Conservation (phyloP, 2,888 invertebrate genomes). For the Xestia xanthographa region DNA sequence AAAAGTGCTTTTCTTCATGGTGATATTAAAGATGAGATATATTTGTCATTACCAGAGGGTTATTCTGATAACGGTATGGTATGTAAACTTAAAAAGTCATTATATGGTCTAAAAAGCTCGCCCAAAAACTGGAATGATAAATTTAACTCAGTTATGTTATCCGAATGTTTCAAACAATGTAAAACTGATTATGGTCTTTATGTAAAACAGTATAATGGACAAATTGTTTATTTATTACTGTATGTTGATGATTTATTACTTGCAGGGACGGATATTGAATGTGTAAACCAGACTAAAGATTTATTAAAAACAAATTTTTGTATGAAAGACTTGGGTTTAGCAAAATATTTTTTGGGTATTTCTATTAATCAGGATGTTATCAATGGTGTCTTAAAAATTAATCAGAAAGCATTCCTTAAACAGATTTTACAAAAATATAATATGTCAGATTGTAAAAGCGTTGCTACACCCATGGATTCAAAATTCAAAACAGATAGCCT, state of each 20-base stretch:
- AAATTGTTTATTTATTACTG: neutral
- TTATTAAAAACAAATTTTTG: neutral
- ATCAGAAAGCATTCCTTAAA: neutral
- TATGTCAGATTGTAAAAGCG: constrained; percentile 4
- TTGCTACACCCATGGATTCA: constrained; percentile 14
- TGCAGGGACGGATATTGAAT: constrained; percentile 11
- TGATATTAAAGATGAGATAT: constrained; percentile 51
- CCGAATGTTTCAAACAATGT: constrained; percentile 4
- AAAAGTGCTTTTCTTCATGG: constrained; percentile 55
- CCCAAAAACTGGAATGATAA: constrained; percentile 9
- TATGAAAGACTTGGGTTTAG: constrained; percentile 1
- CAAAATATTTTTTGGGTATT: constrained; percentile 4
- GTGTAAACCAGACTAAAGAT: neutral
- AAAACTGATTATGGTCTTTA: constrained; percentile 7
- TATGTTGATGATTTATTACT: constrained; percentile 8
- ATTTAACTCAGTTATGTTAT: constrained; percentile 3
- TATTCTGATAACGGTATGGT: constrained; percentile 1
- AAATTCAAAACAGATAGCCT: neutral
- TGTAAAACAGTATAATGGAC: neutral
- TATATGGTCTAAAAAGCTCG: neutral
- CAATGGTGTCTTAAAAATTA: constrained; percentile 4
- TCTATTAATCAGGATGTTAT: constrained; percentile 9
- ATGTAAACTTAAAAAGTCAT: constrained; percentile 4
- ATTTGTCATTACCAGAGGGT: constrained; percentile 45
- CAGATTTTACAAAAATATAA: constrained; percentile 11